Percentiles rank a stretch among this genome's conserved stretches.
Conservation (phyloP, 2,888 invertebrate species). For the Alentia gelatinosa region DNA sequence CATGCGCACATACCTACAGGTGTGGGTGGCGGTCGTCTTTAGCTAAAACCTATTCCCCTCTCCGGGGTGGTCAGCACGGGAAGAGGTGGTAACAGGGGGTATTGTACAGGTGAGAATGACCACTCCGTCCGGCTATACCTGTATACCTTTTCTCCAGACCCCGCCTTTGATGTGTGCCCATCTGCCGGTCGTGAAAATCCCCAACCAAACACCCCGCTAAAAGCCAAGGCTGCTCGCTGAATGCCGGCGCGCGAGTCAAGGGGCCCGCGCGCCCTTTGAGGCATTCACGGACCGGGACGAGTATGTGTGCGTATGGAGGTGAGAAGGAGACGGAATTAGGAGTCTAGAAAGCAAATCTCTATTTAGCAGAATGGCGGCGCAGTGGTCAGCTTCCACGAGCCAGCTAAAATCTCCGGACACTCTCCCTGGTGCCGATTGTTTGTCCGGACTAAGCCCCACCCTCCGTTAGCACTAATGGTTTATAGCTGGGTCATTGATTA, state of each 20-base stretch:
- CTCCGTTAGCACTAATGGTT: neutral
- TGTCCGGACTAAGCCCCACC: neutral
- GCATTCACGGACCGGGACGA: neutral
- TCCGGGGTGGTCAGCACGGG: neutral
- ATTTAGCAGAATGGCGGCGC: neutral
- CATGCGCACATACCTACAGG: no score
- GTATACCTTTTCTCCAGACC: neutral
- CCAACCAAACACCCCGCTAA: slow-evolving; percentile 14
- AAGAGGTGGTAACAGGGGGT: neutral
- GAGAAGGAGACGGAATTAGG: neutral
- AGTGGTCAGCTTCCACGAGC: neutral
- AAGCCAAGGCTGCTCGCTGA: neutral
- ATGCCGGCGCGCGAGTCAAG: neutral
- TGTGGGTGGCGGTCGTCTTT: neutral
- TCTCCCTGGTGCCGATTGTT: neutral
- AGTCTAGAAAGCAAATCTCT: slow-evolving; percentile 4
- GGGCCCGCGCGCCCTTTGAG: neutral
- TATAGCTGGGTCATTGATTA: neutral
- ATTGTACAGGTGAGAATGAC: slow-evolving; percentile 27
- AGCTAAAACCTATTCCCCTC: no score
- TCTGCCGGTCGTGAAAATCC: neutral
- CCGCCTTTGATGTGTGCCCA: neutral
- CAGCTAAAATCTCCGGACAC: neutral
- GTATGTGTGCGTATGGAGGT: neutral
- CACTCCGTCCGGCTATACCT: neutral